Evolutionary conservation across 2,888 invertebrate genomes (phyloP), one percentile per base, ranked within the genome.

Genomic region (Idaea biselata): DNA sequence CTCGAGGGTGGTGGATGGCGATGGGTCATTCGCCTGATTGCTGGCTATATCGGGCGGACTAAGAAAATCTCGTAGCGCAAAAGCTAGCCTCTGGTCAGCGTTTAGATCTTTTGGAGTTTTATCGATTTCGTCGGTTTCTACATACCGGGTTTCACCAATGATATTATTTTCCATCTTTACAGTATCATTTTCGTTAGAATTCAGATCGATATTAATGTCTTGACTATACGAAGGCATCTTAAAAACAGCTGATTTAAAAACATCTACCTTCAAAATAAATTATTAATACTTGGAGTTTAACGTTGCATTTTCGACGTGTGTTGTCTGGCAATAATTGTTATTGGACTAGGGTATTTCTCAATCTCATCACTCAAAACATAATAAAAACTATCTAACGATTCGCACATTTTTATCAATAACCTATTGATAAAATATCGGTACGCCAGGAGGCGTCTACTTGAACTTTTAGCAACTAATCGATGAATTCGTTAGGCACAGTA

Each of bases 211-310:
- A 61, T 90, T 89, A 67, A 89, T 84, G 74, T 91, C 87, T 77
- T 88, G 89, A 74, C 82, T 91, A 68, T 75, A 82, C 44, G 91
- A 91, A 78, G 91, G 91, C 91, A 92, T 92, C 71, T 73, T 86
- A 70, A 79, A 73, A 69, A 77, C 66, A 68, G 62, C 70, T 74
- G 67, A 76, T 44, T 70, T 70, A 78, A 76, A 76, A 72, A 76
- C 76, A 80, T 79, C 67, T 62, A 64, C 44, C 44, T 44, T 14
- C 44, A 14, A 44, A 44, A 44, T 44, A 65, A 68, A 61, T 60
- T 62, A 66, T 65, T 65, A 64, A 54, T 17, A 25, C 59, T 5
- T 59, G 58, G 62, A 60, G 60, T 44, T 66, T 33, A 33, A 60
- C 58, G 58, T 33, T 56, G 53, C 56, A 1, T 60, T 8, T 63